Conservation (phyloP, 2,113 vertebrate genomes). For the Oreochromis spilurus region DNA sequence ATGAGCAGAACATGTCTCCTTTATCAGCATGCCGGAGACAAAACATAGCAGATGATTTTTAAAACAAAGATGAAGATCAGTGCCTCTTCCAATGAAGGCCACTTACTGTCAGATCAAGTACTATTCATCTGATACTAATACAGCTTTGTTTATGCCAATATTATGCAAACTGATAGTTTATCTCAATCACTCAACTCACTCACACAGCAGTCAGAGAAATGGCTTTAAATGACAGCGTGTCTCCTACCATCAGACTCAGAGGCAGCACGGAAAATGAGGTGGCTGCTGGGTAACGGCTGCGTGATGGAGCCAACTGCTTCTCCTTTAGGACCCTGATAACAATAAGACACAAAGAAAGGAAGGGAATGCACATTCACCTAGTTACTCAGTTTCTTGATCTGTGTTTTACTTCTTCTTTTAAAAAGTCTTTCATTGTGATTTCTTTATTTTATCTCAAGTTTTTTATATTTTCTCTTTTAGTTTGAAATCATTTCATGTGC, state of each 20-base stretch:
- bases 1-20: background rate
- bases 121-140: background rate
- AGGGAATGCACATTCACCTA: background rate
- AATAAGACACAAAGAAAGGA: background rate
- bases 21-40: background rate
- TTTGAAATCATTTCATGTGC: background rate
- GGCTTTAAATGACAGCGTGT: constrained; percentile 1
- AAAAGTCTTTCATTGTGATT: background rate
- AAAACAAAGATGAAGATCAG: background rate
- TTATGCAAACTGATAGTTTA: background rate
- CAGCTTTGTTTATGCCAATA: background rate
- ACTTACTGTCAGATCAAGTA: background rate
- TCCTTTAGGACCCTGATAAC: constrained; percentile 90
- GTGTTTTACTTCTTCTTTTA: background rate
- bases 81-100: background rate
- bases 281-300: constrained; percentile 96
- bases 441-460: background rate
- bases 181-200: background rate
- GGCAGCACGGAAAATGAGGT: constrained; percentile 93
- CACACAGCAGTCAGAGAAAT: background rate
- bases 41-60: background rate
- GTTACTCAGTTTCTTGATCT: background rate
- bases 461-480: background rate
- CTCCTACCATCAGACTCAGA: constrained; percentile 95
- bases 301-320: constrained; percentile 98